Conservation (phyloP, 2,113 vertebrate species). For the Phalacrocorax aristotelis region DNA sequence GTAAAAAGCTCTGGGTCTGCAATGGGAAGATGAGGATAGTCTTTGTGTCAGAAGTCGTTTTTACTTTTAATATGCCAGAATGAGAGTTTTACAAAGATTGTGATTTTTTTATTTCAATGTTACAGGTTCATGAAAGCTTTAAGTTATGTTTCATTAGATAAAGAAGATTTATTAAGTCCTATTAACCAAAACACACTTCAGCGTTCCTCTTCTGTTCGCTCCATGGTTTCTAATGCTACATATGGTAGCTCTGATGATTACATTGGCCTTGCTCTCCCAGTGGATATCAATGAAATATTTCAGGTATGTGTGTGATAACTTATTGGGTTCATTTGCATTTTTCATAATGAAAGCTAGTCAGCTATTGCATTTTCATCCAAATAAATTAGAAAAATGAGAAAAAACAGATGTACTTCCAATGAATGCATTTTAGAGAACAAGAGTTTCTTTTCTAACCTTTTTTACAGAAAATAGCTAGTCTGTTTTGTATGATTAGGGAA, state of each 20-base stretch:
- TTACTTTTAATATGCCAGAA: neutral
- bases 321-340: neutral
- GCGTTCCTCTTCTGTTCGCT: slow-evolving; percentile 95
- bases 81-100: neutral
- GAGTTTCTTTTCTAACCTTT: neutral
- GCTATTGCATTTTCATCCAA: neutral
- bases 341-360: neutral
- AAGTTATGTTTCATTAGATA: slow-evolving; percentile 97
- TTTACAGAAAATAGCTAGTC: neutral
- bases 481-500: neutral
- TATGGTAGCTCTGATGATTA: slow-evolving; percentile 93
- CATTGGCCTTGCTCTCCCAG: slow-evolving; percentile 91
- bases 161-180: slow-evolving; percentile 96
- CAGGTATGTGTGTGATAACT: slow-evolving; percentile 75
- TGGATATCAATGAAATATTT: slow-evolving; percentile 96
- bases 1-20: neutral
- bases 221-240: slow-evolving; percentile 93
- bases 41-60: neutral
- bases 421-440: neutral
- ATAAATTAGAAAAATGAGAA: neutral
- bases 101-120: slow-evolving; percentile 15
- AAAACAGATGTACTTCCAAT: neutral
- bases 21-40: neutral
- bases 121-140: slow-evolving; percentile 97
- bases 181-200: slow-evolving; percentile 96